These are phyloP conservation scores for Chelonoidis abingdonii DNA, from an alignment of 2,113 vertebrate species.

Conservation along the genomic window DNA sequence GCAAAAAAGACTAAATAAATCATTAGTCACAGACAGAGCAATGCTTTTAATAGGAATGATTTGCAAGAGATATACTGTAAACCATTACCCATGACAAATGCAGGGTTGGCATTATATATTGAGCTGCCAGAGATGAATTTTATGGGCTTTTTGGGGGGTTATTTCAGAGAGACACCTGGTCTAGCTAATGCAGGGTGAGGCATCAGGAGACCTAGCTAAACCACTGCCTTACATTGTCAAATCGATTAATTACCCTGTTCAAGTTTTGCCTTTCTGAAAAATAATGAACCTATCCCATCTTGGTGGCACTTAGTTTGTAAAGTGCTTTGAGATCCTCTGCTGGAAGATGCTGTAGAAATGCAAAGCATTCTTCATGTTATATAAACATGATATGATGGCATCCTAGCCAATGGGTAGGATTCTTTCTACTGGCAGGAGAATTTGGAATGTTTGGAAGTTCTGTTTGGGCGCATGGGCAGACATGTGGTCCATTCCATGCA, in stretches of 20 bases:
- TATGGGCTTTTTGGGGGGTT: conserved; percentile 70
- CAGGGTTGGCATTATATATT: conserved; percentile 64
- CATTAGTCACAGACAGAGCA: conserved; percentile 40
- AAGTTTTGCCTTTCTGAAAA: conserved; percentile 45
- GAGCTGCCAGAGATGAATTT: conserved; percentile 63
- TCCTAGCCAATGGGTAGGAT: background rate
- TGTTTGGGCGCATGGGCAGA: background rate
- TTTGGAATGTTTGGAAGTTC: background rate
- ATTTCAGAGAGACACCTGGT: background rate
- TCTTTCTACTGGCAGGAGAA: background rate
- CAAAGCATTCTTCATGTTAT: background rate
- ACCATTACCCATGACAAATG: conserved; percentile 60
- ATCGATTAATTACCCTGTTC: conserved; percentile 46
- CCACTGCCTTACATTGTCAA: conserved; percentile 37
- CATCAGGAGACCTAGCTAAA: conserved; percentile 33
- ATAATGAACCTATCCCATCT: conserved; percentile 1
- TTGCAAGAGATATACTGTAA: conserved; percentile 67
- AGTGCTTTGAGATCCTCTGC: background rate
- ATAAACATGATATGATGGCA: background rate
- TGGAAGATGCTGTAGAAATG: background rate
- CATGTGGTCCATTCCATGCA: background rate
- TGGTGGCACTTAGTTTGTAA: conserved; percentile 19
- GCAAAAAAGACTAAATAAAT: conserved; percentile 69
- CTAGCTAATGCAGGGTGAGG: conserved; percentile 9
- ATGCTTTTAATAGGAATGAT: conserved; percentile 57